phyloP scores from a whole-genome alignment of 2,888 invertebrate genomes.

The Pyrrhopygopsis socrates region DNA sequence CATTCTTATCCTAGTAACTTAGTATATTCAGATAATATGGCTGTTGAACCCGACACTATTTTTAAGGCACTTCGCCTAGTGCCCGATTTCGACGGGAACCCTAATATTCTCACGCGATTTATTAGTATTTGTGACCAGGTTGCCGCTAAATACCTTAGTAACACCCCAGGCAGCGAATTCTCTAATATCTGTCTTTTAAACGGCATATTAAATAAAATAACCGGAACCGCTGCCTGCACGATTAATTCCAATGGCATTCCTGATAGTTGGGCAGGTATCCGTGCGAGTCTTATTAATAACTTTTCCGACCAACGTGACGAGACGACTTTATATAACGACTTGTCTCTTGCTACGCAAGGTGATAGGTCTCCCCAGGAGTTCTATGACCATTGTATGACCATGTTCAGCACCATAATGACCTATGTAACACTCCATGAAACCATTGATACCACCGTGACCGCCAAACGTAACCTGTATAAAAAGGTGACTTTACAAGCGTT shows the following conservation, averaged over 20 bases:
- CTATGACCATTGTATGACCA: conserved; percentile 57
- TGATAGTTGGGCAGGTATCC: conserved; percentile 73
- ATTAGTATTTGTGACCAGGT: conserved; percentile 82
- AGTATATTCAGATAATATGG: conserved; percentile 10
- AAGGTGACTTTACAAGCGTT: conserved; percentile 64
- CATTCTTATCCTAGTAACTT: background rate
- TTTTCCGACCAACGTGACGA: conserved; percentile 84
- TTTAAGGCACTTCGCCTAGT: conserved; percentile 60
- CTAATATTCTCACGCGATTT: conserved; percentile 77
- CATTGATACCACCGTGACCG: conserved; percentile 49
- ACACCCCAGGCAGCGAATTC: conserved; percentile 39
- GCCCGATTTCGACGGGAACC: conserved; percentile 95
- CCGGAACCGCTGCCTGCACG: conserved; percentile 70
- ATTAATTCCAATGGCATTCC: conserved; percentile 79
- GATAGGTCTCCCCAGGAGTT: conserved; percentile 60
- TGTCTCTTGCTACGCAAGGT: conserved; percentile 62
- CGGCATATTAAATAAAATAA: conserved; percentile 80
- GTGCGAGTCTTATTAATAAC: conserved; percentile 80
- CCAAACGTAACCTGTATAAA: conserved; percentile 65
- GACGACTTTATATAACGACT: conserved; percentile 82
- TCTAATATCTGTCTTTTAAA: conserved; percentile 65
- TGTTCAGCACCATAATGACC: conserved; percentile 71
- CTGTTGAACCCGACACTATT: conserved; percentile 33
- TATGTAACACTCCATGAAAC: conserved; percentile 54
- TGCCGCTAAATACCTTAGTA: conserved; percentile 40